A percentile compares a stretch with the other conserved stretches of the same genome.
phyloP scores from a whole-genome alignment of 2,888 invertebrate genomes.

The Drosophila anomalipes region DNA sequence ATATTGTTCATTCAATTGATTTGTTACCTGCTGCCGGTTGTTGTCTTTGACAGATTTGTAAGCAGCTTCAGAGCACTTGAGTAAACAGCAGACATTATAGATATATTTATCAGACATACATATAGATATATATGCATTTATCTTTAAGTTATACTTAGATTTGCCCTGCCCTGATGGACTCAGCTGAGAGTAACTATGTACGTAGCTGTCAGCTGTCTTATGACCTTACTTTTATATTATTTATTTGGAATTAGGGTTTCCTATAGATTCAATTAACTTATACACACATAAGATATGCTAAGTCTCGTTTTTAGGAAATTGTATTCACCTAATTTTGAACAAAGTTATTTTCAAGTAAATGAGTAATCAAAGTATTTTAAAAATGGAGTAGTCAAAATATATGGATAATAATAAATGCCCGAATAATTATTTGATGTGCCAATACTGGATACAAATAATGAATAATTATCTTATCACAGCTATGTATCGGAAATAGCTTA shows the following conservation, averaged over 20 bases:
- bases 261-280: background rate
- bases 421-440: background rate
- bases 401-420: background rate
- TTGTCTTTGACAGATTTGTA: constrained; percentile 77
- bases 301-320: background rate
- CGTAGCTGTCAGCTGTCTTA: constrained; percentile 9
- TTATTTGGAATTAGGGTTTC: background rate
- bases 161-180: background rate
- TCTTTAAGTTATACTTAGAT: background rate
- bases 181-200: background rate
- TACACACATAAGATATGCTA: background rate
- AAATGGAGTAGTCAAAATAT: background rate
- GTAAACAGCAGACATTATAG: constrained; percentile 38
- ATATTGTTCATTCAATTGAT: constrained; percentile 80
- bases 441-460: background rate
- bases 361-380: fast-evolving
- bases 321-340: background rate
- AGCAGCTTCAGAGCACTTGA: constrained; percentile 59
- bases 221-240: background rate
- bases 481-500: too few relatives aligned
- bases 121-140: background rate
- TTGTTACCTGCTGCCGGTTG: constrained; percentile 72
- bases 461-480: background rate
- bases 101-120: constrained; percentile 14
- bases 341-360: background rate